Evolutionary conservation across 2,888 invertebrate genomes (phyloP), one percentile per base, ranked within the genome.

Genomic region (Tipula unca): DNA sequence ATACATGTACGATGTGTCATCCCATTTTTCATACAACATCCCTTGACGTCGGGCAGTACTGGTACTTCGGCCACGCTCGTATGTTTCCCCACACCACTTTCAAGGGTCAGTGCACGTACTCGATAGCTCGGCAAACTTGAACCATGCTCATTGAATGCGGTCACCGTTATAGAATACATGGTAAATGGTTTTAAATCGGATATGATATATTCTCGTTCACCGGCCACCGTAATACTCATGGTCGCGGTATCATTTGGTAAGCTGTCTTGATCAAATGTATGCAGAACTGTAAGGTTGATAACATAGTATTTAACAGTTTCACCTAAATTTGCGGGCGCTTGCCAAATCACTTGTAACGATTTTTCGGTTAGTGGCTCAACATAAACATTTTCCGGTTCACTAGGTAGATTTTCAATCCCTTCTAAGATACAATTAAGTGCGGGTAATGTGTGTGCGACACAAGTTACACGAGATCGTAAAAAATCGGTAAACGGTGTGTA

Each of bases 401-500:
- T 95, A 85, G 96, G 96, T 35, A 96, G 89, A 85, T 90, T 87
- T 87, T 90, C 90, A 86, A 96, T 94, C 85, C 96, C 96, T 90
- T 95, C 95, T 35, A 96, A 94, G 87, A 96, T 96, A 89, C 96
- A 96, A 86, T 96, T 95, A 48, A 96, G 89, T 0, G 96, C 96
- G 88, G 95, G 94, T 88, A 96, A 94, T 87, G 96, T 96, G 88
- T 96, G 96, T 0, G 95, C 93, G 0, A 96, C 95, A 89, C 96
- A 96, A 1, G 96, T 96, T 89, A 96, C 96, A 88, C 96, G 95
- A 0, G 96, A 96, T 90, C 95, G 95, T 86, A 96, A 94, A 88
- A 95, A 95, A 89, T 96, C 96, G 0, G 96, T 96, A 87, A 96
- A 96, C 0, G 95, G 94, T 0, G 96, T 96, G 90, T 96, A 96